Base-by-base conservation (phyloP, 35 echinoderm and acorn worm species). In the Lytechinus variegatus region DNA sequence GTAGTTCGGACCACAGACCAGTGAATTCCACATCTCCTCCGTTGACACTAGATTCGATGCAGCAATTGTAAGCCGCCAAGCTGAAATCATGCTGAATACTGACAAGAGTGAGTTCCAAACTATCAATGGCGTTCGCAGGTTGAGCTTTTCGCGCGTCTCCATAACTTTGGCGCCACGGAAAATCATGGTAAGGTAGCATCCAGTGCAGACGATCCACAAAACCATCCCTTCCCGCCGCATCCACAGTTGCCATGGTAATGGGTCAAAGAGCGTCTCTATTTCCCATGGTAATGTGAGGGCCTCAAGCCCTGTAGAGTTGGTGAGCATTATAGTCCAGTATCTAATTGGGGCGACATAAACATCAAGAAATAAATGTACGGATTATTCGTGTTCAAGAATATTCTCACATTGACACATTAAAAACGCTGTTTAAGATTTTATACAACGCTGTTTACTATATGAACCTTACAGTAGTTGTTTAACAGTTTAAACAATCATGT, bases 71-170 rank as follows among this genome's bases (percentile, higher is more conserved):
- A 99, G 56, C 9, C 98, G 95, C 12, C 92, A 94, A 3, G 95
- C 96, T 29, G 96, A 97, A 13, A 95, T 54, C 54, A 97, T 93
- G 56, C 98, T 99, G 87, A 99, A 99, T 3, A 97, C 88, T 53
- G 96, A 91, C 3, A 99, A 95, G 27, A 95, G 55, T 21, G 97
- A 89, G 94, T 99, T 99, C 98, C 98, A 99, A 19, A 96, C 53
- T 9, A 97, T 56, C 5, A 99, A 90, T 28, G 94, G 95, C 14
- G 28, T 56, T 0, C 97, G 95, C 4, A 97, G 86, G 6, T 97
- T 89, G 52, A 96, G 96, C 3, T 95, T 87, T 16, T 55, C 55
- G 6, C 98, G 98, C 29, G 94, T 86, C 72, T 95, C 95, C 98
- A 99, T 99, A 54, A 93, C 95, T 95, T 96, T 94, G 4, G 91